These are phyloP conservation scores for Cerceris rybyensis DNA, from an alignment of 2,888 invertebrate genomes.

Conservation along the genomic window DNA sequence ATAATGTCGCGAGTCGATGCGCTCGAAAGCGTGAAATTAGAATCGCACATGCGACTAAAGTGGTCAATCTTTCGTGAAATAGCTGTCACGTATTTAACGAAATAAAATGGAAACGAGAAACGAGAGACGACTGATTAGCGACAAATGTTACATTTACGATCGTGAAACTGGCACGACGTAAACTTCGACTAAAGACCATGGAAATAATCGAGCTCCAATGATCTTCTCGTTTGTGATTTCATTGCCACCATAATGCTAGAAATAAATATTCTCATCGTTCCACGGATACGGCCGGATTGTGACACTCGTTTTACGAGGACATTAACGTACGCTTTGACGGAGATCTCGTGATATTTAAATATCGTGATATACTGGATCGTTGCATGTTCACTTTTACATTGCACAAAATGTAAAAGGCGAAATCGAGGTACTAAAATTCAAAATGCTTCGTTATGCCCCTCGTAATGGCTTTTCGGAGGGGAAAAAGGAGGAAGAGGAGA, in stretches of 20 bases:
- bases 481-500: constrained; percentile 10
- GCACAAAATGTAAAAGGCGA: background rate
- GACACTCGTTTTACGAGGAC: constrained; percentile 38
- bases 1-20: too few species aligned
- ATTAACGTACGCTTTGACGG: constrained; percentile 30
- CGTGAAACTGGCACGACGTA: constrained; percentile 13
- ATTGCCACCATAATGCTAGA: constrained; percentile 2
- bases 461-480: constrained; percentile 31
- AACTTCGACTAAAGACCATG: constrained; percentile 22
- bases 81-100: background rate
- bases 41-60: background rate
- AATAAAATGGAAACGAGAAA: background rate
- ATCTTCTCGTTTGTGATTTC: constrained; percentile 19
- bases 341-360: constrained; percentile 33
- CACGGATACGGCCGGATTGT: constrained; percentile 16
- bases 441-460: constrained; percentile 42
- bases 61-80: background rate
- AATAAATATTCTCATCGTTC: constrained; percentile 15
- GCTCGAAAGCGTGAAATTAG: background rate
- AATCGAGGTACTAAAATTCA: constrained; percentile 33
- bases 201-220: constrained; percentile 7
- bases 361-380: constrained; percentile 29
- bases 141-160: constrained; percentile 33
- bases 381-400: constrained; percentile 6
- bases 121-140: constrained; percentile 13